phyloP scores from a whole-genome alignment of 2,888 invertebrate species.

The Drosophila prolongata region DNA sequence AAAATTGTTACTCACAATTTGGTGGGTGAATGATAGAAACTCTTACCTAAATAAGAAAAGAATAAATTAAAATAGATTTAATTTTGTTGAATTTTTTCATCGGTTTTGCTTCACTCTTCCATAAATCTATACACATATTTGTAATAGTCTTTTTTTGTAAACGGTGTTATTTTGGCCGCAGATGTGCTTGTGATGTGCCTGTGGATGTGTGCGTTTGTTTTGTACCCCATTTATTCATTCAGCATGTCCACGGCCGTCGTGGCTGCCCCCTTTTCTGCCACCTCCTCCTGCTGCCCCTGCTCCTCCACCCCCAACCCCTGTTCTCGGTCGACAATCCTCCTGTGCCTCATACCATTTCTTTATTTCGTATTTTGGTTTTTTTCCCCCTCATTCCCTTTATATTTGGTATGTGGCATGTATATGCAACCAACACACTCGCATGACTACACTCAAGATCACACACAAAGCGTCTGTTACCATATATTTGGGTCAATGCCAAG shows the following conservation, averaged over 20 bases:
- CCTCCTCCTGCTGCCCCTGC: not conserved
- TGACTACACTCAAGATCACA: constrained; percentile 65
- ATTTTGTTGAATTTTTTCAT: not conserved
- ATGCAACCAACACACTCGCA: constrained; percentile 53
- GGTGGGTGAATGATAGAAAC: no score
- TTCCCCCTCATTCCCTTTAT: constrained; percentile 62
- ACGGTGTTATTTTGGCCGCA: not conserved
- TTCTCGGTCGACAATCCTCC: constrained; percentile 48
- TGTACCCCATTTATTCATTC: constrained; percentile 70
- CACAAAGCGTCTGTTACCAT: constrained; percentile 63
- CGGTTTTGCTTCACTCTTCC: no score
- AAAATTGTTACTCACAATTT: no score
- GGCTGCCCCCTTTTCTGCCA: constrained; percentile 12
- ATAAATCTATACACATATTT: no score
- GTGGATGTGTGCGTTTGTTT: constrained; percentile 36
- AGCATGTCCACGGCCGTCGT: constrained; percentile 54
- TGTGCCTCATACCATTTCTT: constrained; percentile 53
- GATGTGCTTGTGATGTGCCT: constrained; percentile 9
- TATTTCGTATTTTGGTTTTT: constrained; percentile 47
- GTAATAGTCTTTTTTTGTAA: not conserved
- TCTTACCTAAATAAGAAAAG: no score
- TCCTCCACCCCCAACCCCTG: constrained; percentile 12
- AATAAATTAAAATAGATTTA: no score
- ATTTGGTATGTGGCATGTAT: constrained; percentile 46
- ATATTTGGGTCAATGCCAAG: constrained; percentile 63